A percentile compares a stretch with the other conserved stretches of the same genome.
Evolutionary conservation across 30 jellyfish, hydroid and myxozoan species (phyloP).

Genomic region (Chrysaora quinquecirrha): DNA sequence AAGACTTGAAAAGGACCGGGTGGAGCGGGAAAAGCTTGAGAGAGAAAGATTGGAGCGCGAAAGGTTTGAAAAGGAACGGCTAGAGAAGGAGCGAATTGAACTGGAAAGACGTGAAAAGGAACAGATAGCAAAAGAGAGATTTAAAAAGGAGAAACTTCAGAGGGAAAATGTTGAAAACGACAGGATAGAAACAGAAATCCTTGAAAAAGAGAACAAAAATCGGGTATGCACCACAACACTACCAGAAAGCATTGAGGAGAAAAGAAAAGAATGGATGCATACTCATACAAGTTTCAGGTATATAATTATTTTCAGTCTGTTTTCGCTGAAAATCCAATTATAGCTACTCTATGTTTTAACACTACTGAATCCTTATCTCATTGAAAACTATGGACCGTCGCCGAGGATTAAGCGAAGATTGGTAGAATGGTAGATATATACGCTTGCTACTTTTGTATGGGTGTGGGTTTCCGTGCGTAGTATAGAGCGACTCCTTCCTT

Average conservation of each 20-base stretch:
- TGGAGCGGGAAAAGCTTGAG: constrained; percentile 27
- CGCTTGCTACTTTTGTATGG: too few species aligned
- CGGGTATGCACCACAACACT: neutral
- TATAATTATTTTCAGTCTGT: too few species aligned
- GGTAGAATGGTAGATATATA: too few species aligned
- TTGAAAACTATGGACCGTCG: too few species aligned
- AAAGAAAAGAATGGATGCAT: constrained; percentile 41
- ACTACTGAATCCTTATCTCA: too few species aligned
- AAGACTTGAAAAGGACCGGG: constrained; percentile 10
- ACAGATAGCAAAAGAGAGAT: neutral
- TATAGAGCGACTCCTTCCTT: too few species aligned
- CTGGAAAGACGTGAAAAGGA: constrained; percentile 18
- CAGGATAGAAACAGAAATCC: constrained; percentile 38
- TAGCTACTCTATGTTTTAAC: too few species aligned
- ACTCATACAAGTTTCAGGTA: constrained; percentile 26
- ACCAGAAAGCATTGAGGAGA: constrained; percentile 24
- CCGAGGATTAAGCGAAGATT: too few species aligned
- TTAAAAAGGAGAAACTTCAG: neutral
- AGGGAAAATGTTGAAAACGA: constrained; percentile 23
- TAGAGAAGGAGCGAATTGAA: constrained; percentile 18
- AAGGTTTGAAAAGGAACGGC: constrained; percentile 32
- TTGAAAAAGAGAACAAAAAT: constrained; percentile 20
- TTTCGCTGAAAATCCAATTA: too few species aligned
- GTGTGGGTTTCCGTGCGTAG: too few species aligned
- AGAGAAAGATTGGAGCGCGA: constrained; percentile 11